Base-by-base conservation (phyloP, 2,888 invertebrate genomes). In the Polymixis lichenea region DNA sequence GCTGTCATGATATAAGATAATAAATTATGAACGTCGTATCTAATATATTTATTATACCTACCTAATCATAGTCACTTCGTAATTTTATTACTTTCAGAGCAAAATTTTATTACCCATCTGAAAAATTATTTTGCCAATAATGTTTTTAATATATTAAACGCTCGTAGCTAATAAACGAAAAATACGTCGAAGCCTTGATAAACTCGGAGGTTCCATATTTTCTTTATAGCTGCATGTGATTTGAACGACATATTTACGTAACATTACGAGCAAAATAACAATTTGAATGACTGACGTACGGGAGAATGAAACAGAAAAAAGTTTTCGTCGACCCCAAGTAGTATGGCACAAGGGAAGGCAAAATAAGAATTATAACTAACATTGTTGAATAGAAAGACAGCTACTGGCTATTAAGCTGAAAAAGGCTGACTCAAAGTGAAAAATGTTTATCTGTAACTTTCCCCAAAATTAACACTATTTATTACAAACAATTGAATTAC, bases 161-260 rank as follows among this genome's bases (percentile, higher is more conserved):
- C 69, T 75, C 58, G 25, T 32, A 56, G 68, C 28, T 78, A 72
- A 60, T 72, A 74, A 65, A 72, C 5, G 68, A 75, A 69, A 83
- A 78, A 75, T 62, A 83, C 55, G 43, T 73, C 19, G 49, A 25
- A 56, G 65, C 38, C 32, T 69, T 83, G 58, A 75, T 70, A 72
- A 56, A 67, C 69, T 66, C 38, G 9, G 49, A 65, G 68, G n/a
- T 25, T 49, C 19, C 53, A 62, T n/a, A 62, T 56, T 71, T 60
- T 60, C 56, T 78, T 72, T 38, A 13, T 8, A 15, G 49, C 58
- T 49, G 2, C 55, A n/a, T n/a, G n/a, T n/a, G n/a, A n/a, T n/a
- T n/a, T n/a, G n/a, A n/a, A n/a, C n/a, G n/a, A n/a, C n/a, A n/a
- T n/a, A n/a, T n/a, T n/a, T n/a, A n/a, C n/a, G n/a, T n/a, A n/a